A percentile compares a stretch with the other conserved stretches of the same genome.
These are phyloP conservation scores for Saccopteryx bilineata DNA, from an alignment of 2,113 vertebrate species.

Conservation along the genomic window DNA sequence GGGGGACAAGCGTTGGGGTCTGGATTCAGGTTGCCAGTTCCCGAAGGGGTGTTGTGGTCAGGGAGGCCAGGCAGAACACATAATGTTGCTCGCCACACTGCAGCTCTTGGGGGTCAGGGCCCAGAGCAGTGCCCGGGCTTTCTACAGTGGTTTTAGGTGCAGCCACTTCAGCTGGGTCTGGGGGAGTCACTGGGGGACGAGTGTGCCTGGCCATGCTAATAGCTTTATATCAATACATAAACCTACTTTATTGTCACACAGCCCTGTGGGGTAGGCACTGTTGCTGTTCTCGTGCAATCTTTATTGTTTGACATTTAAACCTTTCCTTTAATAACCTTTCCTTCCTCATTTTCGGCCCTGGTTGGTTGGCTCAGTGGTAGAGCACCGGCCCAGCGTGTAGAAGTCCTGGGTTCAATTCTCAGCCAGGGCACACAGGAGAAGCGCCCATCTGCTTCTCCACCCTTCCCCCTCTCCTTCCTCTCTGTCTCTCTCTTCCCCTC, in stretches of 20 bases:
- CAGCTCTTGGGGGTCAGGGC: not conserved
- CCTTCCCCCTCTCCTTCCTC: no score
- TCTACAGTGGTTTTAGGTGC: not conserved
- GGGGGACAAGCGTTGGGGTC: not conserved
- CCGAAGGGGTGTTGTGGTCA: not conserved
- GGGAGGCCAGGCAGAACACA: not conserved
- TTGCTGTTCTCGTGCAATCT: not conserved
- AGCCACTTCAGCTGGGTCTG: fast-evolving
- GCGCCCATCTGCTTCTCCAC: no score
- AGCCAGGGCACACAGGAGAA: no score
- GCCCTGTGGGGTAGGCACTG: not conserved
- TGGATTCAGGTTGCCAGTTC: not conserved
- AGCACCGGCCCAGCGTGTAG: no score
- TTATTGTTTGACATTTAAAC: not conserved
- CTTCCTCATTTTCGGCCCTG: no score
- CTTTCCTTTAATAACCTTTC: not conserved
- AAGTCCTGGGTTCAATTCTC: no score
- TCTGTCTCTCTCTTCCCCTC: no score
- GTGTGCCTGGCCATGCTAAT: no score
- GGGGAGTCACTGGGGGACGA: not conserved
- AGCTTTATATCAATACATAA: not conserved
- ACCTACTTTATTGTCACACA: not conserved
- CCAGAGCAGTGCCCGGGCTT: fast-evolving
- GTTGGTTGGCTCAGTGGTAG: no score
- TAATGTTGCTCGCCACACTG: fast-evolving